phyloP scores from a whole-genome alignment of 2,888 invertebrate genomes.

The Agriopis leucophaearia region DNA sequence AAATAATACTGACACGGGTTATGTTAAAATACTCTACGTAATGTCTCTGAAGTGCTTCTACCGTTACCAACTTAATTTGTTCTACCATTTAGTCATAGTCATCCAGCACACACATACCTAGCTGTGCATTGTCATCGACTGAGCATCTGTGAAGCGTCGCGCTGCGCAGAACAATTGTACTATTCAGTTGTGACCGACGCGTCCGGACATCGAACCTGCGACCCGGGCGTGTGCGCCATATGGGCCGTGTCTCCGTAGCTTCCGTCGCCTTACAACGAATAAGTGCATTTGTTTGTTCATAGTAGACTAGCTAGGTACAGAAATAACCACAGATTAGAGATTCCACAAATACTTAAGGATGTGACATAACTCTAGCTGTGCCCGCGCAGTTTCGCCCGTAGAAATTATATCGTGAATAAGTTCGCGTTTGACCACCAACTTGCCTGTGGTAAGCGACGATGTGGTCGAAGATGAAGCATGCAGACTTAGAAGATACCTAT shows the following conservation, averaged over 20 bases:
- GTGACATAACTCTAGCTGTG: no score
- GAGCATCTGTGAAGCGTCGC: conserved; percentile 40
- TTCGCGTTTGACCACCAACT: no score
- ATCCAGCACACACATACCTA: conserved; percentile 29
- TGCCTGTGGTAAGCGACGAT: no score
- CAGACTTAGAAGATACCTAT: no score
- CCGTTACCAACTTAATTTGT: not conserved
- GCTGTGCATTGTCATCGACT: conserved; percentile 41
- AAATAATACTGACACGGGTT: no score
- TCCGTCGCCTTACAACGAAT: conserved; percentile 47
- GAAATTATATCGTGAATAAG: no score
- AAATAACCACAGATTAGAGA: no score
- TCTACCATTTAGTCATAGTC: conserved; percentile 29
- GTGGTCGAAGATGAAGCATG: no score
- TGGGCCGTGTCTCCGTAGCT: conserved; percentile 49
- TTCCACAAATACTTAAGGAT: not conserved
- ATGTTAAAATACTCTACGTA: no score
- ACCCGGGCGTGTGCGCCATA: conserved; percentile 35
- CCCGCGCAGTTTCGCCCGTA: no score
- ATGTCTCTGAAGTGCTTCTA: not conserved
- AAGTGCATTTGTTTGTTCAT: conserved; percentile 5
- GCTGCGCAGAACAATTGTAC: conserved; percentile 53
- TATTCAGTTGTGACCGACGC: conserved; percentile 55
- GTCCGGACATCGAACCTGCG: conserved; percentile 64
- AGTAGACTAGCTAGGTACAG: not conserved